These are phyloP conservation scores for Calephelis nemesis DNA, from an alignment of 1,140 invertebrate genomes.

Conservation along the genomic window DNA sequence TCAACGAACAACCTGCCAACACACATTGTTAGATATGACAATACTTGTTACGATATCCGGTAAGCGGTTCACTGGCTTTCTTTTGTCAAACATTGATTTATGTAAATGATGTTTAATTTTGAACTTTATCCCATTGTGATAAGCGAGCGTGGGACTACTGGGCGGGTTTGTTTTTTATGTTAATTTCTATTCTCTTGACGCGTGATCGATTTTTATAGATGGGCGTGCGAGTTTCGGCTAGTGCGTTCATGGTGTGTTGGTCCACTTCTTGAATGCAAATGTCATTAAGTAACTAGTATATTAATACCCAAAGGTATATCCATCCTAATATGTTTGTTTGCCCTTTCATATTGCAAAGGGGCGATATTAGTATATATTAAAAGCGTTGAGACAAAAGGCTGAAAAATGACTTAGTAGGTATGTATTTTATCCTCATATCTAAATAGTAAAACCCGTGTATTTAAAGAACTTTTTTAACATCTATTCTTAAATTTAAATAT, in stretches of 20 bases:
- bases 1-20: slow-evolving; percentile 47
- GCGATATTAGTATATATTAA: no score
- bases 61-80: slow-evolving; percentile 62
- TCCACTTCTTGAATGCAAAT: slow-evolving; percentile 8
- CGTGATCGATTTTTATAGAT: slow-evolving; percentile 47
- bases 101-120: slow-evolving; percentile 30
- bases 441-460: no score
- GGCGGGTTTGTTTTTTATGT: slow-evolving; percentile 41
- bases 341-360: no score
- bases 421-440: no score
- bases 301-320: no score
- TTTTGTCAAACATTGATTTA: slow-evolving; percentile 46
- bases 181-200: slow-evolving; percentile 47
- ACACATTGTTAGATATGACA: slow-evolving; percentile 47
- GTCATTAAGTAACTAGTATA: neutral
- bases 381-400: no score
- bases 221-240: slow-evolving; percentile 44
- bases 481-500: no score
- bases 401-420: no score
- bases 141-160: slow-evolving; percentile 28
- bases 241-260: neutral
- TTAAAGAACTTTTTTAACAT: no score
- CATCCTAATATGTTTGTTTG: no score
- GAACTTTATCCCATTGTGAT: slow-evolving; percentile 34
- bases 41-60: slow-evolving; percentile 42